Percentiles rank a stretch among this genome's conserved stretches.
phyloP scores from a whole-genome alignment of 1,140 invertebrate genomes.

The Drosophila neocordata region DNA sequence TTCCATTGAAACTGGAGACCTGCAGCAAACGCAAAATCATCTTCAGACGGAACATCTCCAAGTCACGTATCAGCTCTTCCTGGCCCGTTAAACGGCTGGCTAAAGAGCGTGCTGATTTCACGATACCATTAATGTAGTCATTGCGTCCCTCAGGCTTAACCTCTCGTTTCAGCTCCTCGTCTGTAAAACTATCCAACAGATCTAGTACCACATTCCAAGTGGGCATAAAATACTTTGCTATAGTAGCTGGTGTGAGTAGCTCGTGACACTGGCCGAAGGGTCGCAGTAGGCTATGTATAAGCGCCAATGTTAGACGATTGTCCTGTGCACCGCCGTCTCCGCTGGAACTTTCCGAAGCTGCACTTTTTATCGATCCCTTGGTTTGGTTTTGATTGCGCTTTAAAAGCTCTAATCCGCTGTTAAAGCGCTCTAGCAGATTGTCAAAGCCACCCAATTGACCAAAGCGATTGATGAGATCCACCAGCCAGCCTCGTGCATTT shows the following conservation, averaged over 20 bases:
- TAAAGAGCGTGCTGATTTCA: conserved; percentile 94
- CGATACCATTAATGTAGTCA: conserved; percentile 95
- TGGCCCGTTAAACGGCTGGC: conserved; percentile 90
- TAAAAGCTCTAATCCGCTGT: conserved; percentile 83
- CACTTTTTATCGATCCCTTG: conserved; percentile 51
- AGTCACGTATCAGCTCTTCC: conserved; percentile 92
- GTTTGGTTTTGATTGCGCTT: conserved; percentile 82
- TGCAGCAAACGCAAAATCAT: conserved; percentile 97
- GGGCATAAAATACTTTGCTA: conserved; percentile 96
- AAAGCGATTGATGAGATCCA: conserved; percentile 97
- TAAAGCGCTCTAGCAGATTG: conserved; percentile 93
- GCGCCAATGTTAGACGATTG: conserved; percentile 87
- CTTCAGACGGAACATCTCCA: conserved; percentile 97
- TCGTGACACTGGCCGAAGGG: conserved; percentile 97
- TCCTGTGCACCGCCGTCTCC: conserved; percentile 60
- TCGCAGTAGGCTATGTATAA: conserved; percentile 92
- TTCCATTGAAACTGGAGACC: conserved; percentile 99
- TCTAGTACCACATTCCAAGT: conserved; percentile 96
- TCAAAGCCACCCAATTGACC: conserved; percentile 95
- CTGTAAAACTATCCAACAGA: conserved; percentile 96
- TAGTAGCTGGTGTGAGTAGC: conserved; percentile 93
- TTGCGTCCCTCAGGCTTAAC: conserved; percentile 97
- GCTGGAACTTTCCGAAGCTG: conserved; percentile 49
- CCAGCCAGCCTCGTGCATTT: conserved; percentile 94
- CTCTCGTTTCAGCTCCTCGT: conserved; percentile 98